Evolutionary conservation across 2,113 vertebrate species (phyloP), one percentile per base, ranked within the genome.

Genomic region (Myanophis thanlyinensis): DNA sequence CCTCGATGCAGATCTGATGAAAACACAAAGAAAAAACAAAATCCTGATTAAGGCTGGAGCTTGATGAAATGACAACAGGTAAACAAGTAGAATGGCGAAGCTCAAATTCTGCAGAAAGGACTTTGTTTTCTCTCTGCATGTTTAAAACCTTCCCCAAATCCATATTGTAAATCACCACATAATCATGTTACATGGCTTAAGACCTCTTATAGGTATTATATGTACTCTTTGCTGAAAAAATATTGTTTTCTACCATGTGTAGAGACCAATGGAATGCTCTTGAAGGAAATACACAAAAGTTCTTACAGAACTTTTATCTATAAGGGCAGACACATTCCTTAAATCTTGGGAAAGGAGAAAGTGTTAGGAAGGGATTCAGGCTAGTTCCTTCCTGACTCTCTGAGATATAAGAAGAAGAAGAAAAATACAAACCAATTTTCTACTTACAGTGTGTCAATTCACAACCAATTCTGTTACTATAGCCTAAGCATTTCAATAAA

Each of bases 1-100:
- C 99, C 92, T 99, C 99, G 0, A 99, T 92, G 56, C 98, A 99
- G 90, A 99, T 97, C 99, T 99, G 96, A 85, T 92, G 93, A 96
- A 95, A 96, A 93, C 95, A 56, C 53, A 27, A 96, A 86, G 40
- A 89, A 56, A 67, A 30, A 67, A 22, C 23, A 10, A 84, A 40
- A 40, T 13, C 62, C 62, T 35, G 40, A 73, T 3, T 25, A 22
- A 4, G 10, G 35, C 91, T 95, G 47, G 27, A 40, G 12, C 0
- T 0, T 54, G 47, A 87, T 20, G 27, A 88, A 52, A 0, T 9
- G 9, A 5, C 10, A n/a, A 23, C 15, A 35, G 2, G 7, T 73
- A 8, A 40, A 8, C 40, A 54, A 20, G 22, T 8, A 20, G 1
- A 73, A 27, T 47, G 15, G 52, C 11, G n/a, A 48, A 5, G 23